Evolutionary conservation across 2,797 vertebrate genomes (phyloP), one percentile per base, ranked within the genome.

Genomic region (Bradypodion ventrale): DNA sequence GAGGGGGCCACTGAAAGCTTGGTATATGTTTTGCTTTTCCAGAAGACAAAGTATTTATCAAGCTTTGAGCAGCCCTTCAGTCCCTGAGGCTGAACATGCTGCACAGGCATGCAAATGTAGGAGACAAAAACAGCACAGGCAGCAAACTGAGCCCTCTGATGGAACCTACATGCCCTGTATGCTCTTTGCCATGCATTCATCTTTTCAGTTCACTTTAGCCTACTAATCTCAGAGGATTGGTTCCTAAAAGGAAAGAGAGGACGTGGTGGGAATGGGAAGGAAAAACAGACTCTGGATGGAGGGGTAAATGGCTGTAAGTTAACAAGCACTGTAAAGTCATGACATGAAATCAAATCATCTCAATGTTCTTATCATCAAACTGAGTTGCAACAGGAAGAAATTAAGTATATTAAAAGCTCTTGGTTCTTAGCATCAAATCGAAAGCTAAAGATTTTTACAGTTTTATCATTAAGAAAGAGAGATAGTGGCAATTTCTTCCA

Each of bases 11-110:
- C 90, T 87, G 74, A 0, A 0, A 92, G 90, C 91, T 92, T 85
- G 1, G 86, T 69, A 2, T 80, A 79, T 86, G 88, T 90, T 91
- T 93, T 93, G 87, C 89, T 93, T 87, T 89, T 92, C 69, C 82
- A 82, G 91, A 78, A 46, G 90, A 70, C 83, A 82, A 84, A 91
- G 90, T 89, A 79, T 93, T 90, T 83, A 85, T 82, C 0, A 56
- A 90, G 85, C 85, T 81, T 80, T 60, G 66, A 90, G 83, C 83
- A 80, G 35, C 19, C 73, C 85, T 90, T 66, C 74, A 85, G 85
- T 87, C 81, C 89, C 66, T 35, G 62, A 84, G 84, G 63, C 86
- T 80, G 79, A 6, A 0, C 84, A 84, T 75, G 40, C 69, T 42
- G 75, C 0, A 0, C 0, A 44, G 76, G 1, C 15, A 5, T 10